A percentile compares a stretch with the other conserved stretches of the same genome.
phyloP scores from a whole-genome alignment of 1,140 invertebrate genomes.

The Atopsyche davidsoni region DNA sequence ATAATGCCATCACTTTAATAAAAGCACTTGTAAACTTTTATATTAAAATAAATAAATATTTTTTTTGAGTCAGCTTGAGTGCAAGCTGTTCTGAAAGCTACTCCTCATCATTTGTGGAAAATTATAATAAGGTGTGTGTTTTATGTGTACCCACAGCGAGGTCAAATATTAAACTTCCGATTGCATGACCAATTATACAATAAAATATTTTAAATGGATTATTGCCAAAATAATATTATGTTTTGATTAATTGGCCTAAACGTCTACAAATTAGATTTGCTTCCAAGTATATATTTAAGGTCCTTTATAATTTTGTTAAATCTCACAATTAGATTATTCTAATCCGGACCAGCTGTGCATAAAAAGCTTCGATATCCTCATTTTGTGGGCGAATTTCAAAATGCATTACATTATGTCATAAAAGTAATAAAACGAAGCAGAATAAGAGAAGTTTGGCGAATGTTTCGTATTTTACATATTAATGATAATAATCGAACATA shows the following conservation, averaged over 20 bases:
- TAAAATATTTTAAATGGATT: neutral
- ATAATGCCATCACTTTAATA: no score
- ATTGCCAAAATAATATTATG: neutral
- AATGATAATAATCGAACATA: conserved; percentile 28
- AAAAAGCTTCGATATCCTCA: conserved; percentile 17
- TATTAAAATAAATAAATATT: no score
- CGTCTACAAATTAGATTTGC: neutral
- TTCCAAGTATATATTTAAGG: neutral
- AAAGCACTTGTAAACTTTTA: no score
- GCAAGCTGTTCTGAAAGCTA: no score
- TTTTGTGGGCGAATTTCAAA: conserved; percentile 28
- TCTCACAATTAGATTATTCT: neutral
- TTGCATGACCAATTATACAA: no score
- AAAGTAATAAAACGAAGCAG: conserved; percentile 31
- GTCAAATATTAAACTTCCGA: no score
- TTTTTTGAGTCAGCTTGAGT: no score
- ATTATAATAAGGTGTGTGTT: no score
- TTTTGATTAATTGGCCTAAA: no score
- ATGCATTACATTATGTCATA: conserved; percentile 31
- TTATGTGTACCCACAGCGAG: no score
- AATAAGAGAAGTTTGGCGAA: conserved; percentile 28
- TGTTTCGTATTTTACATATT: conserved; percentile 27
- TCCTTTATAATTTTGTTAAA: neutral
- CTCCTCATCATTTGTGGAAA: no score
- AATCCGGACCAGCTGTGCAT: conserved; percentile 16